phyloP scores from a whole-genome alignment of 2,113 vertebrate species.

The Colistium nudipinnis region DNA sequence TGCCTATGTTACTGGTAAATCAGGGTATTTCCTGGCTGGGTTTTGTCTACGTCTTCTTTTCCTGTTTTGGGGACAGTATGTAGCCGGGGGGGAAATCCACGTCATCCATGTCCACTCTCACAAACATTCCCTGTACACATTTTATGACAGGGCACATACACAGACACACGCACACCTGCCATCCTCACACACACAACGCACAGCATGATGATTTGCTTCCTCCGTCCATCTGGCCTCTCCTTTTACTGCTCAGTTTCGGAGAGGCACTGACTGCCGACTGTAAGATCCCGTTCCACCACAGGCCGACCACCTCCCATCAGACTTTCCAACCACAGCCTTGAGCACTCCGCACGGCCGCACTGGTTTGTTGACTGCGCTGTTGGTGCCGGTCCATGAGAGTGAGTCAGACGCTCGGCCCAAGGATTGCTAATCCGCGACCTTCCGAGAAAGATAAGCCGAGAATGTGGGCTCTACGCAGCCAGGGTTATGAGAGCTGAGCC shows the following conservation, averaged over 20 bases:
- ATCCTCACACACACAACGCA: not conserved
- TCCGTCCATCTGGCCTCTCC: not conserved
- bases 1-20: not conserved
- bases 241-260: not conserved
- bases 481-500: slow-evolving; percentile 48
- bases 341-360: slow-evolving; percentile 22
- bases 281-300: slow-evolving; percentile 33
- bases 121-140: not conserved
- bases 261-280: slow-evolving; percentile 30
- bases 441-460: slow-evolving; percentile 64
- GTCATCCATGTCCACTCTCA: slow-evolving; percentile 23
- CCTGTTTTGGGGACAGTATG: slow-evolving; percentile 42
- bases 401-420: slow-evolving; percentile 53
- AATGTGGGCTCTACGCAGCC: slow-evolving; percentile 48
- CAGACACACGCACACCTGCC: slow-evolving; percentile 13
- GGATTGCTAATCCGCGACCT: slow-evolving; percentile 74
- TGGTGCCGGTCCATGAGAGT: slow-evolving; percentile 40
- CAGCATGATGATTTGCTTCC: not conserved
- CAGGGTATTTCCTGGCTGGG: slow-evolving; percentile 44
- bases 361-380: slow-evolving; percentile 32
- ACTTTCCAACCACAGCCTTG: slow-evolving; percentile 65
- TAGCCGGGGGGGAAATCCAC: slow-evolving; percentile 32
- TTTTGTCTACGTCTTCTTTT: slow-evolving; percentile 44
- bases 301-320: slow-evolving; percentile 47
- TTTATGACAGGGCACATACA: slow-evolving; percentile 5